These are phyloP conservation scores for Chamaetylas fuelleborni DNA, from an alignment of 2,113 vertebrate genomes.

Conservation along the genomic window DNA sequence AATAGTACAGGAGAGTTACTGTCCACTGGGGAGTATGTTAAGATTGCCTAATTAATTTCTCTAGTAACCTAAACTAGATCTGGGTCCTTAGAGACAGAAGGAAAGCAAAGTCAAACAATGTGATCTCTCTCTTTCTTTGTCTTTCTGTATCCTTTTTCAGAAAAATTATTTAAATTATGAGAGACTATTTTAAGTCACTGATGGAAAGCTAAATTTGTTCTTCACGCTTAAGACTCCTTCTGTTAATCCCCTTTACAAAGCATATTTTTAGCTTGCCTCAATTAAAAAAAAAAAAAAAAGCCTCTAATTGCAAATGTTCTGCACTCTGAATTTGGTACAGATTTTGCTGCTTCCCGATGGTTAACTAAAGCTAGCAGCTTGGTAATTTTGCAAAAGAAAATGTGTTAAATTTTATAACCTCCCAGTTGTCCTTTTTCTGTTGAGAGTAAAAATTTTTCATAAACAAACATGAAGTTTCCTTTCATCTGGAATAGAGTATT, in stretches of 20 bases:
- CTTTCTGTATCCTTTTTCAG: neutral
- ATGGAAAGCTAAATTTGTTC: conserved; percentile 15
- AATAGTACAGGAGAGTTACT: neutral
- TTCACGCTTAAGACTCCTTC: neutral
- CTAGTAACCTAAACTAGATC: conserved; percentile 34
- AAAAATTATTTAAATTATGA: conserved; percentile 11
- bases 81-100: neutral
- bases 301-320: conserved; percentile 20
- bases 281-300: neutral
- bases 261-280: neutral
- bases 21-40: neutral
- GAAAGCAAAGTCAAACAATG: conserved; percentile 18
- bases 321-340: neutral
- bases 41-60: conserved; percentile 45
- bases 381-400: neutral
- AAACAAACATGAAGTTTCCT: neutral
- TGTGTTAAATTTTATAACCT: neutral
- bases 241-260: neutral
- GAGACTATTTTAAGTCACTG: neutral
- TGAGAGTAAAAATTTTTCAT: neutral
- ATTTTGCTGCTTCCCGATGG: neutral
- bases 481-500: neutral
- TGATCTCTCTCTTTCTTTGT: neutral
- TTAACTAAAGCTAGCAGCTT: neutral
- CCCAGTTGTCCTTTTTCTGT: neutral